Conservation (phyloP, 2,113 vertebrate species). For the Mormyrus iriodes region DNA sequence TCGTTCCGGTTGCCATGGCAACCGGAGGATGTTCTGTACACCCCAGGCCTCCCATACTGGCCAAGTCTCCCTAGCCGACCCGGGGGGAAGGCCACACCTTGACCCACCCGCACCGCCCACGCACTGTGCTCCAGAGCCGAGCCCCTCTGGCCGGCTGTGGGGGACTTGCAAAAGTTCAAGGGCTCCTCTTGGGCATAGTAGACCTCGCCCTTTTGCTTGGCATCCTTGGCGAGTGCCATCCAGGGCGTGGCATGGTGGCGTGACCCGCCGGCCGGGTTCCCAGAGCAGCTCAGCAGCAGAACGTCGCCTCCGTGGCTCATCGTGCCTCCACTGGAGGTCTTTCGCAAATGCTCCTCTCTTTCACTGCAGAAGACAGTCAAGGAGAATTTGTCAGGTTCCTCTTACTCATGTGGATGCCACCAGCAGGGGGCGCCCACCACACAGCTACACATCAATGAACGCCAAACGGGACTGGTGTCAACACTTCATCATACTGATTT, state of each 20-base stretch:
- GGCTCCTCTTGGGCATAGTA: slow-evolving; percentile 59
- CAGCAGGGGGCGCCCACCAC: not conserved
- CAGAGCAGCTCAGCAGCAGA: slow-evolving; percentile 52
- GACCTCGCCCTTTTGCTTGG: slow-evolving; percentile 60
- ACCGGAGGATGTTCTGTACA: slow-evolving; percentile 52
- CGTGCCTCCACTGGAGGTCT: slow-evolving; percentile 46
- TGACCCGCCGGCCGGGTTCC: slow-evolving; percentile 52
- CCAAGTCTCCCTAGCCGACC: slow-evolving; percentile 57
- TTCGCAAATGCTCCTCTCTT: slow-evolving; percentile 52
- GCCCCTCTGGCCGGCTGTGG: slow-evolving; percentile 56
- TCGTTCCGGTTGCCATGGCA: slow-evolving; percentile 53
- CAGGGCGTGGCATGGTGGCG: slow-evolving; percentile 63
- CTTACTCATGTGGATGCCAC: not conserved
- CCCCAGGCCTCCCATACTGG: slow-evolving; percentile 59
- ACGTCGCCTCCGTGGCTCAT: slow-evolving; percentile 60
- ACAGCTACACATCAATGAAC: not conserved
- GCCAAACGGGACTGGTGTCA: not conserved
- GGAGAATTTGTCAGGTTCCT: not conserved
- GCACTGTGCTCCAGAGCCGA: slow-evolving; percentile 45
- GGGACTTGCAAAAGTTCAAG: slow-evolving; percentile 59
- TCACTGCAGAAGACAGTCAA: slow-evolving; percentile 40
- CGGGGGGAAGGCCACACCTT: slow-evolving; percentile 47
- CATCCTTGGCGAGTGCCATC: slow-evolving; percentile 62
- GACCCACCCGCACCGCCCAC: slow-evolving; percentile 53
- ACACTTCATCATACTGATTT: not conserved